A percentile compares a stretch with the other conserved stretches of the same genome.
phyloP scores from a whole-genome alignment of 2,888 invertebrate genomes.

The Platynereis dumerilii region DNA sequence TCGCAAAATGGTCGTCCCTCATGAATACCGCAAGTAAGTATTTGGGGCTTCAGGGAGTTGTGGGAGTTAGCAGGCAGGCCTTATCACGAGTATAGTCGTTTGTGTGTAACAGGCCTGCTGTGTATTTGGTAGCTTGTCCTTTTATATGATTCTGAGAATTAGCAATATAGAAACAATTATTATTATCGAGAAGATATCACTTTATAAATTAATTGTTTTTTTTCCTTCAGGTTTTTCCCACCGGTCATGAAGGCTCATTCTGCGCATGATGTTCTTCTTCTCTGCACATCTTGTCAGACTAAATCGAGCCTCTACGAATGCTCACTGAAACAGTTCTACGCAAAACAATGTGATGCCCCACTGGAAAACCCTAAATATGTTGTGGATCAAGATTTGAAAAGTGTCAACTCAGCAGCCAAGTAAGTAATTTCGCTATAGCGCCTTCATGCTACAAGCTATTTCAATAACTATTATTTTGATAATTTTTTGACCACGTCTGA shows the following conservation, averaged over 20 bases:
- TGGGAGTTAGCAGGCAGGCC: too few relatives aligned
- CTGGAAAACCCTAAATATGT: slow-evolving; percentile 57
- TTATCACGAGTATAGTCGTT: too few relatives aligned
- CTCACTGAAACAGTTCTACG: slow-evolving; percentile 69
- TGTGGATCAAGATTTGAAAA: slow-evolving; percentile 50
- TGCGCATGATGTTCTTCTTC: slow-evolving; percentile 79
- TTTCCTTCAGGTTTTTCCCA: slow-evolving; percentile 61
- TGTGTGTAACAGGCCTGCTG: too few relatives aligned
- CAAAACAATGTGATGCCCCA: slow-evolving; percentile 72
- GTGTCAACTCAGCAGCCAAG: slow-evolving; percentile 61
- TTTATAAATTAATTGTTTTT: too few relatives aligned
- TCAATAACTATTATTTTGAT: too few relatives aligned
- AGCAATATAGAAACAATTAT: too few relatives aligned
- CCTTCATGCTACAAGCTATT: too few relatives aligned
- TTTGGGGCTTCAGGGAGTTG: too few relatives aligned
- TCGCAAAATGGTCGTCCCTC: slow-evolving; percentile 81
- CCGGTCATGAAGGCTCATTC: slow-evolving; percentile 80
- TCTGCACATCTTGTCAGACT: slow-evolving; percentile 78
- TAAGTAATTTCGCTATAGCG: slow-evolving; percentile 37
- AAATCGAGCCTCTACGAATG: slow-evolving; percentile 73
- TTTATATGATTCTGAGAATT: too few relatives aligned
- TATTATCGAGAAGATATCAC: too few relatives aligned
- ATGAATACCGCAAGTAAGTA: slow-evolving; percentile 76
- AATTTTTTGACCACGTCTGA: too few relatives aligned
- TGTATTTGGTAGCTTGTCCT: too few relatives aligned